These are phyloP conservation scores for Romanogobio albipinnatus DNA, from an alignment of 2,113 vertebrate species.

Conservation along the genomic window DNA sequence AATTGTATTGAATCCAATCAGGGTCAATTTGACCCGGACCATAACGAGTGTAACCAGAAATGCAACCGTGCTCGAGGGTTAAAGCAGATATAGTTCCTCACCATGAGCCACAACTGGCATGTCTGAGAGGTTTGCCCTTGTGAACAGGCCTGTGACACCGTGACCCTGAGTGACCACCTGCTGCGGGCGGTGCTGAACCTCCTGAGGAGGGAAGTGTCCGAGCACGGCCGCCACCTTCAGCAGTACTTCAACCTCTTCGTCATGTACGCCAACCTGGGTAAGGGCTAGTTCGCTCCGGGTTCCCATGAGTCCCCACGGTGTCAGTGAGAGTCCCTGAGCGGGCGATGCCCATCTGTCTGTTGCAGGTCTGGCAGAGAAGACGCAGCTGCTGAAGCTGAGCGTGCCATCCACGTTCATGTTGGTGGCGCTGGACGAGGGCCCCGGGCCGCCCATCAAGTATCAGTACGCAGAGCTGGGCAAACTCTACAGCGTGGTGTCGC, in stretches of 20 bases:
- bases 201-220: conserved; percentile 94
- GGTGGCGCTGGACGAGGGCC: conserved; percentile 95
- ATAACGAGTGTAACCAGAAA: too few relatives aligned
- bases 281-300: conserved; percentile 59
- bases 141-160: conserved; percentile 89
- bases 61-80: too few relatives aligned
- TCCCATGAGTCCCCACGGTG: background rate
- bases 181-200: conserved; percentile 94
- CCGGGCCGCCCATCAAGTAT: conserved; percentile 97
- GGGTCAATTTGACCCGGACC: too few relatives aligned
- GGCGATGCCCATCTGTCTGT: background rate
- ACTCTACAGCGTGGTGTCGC: conserved; percentile 95
- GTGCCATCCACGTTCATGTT: conserved; percentile 98
- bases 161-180: conserved; percentile 95
- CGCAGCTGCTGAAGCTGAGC: conserved; percentile 93
- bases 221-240: conserved; percentile 96
- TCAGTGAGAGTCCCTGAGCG: too few relatives aligned
- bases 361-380: conserved; percentile 94
- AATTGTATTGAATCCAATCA: too few relatives aligned
- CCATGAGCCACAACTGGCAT: too few relatives aligned
- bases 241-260: conserved; percentile 99
- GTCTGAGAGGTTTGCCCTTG: too few relatives aligned
- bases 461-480: conserved; percentile 97
- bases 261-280: conserved; percentile 99
- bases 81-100: too few relatives aligned